Evolutionary conservation across 2,113 vertebrate genomes (phyloP).

Genomic region (Mormyrus lacerda): DNA sequence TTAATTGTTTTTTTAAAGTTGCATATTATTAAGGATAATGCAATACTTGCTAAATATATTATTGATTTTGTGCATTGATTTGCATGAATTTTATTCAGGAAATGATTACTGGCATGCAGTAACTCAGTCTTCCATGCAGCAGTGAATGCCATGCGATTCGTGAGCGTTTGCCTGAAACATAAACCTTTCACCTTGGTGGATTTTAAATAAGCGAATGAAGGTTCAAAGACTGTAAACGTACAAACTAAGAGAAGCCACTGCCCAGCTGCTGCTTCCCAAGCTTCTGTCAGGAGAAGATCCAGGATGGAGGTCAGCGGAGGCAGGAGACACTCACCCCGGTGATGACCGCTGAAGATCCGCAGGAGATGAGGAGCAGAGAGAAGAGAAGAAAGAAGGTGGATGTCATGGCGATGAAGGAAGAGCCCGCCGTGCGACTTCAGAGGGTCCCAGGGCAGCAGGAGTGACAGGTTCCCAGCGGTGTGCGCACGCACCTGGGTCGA

Average conservation of each 20-base stretch:
- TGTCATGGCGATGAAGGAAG: constrained; percentile 43
- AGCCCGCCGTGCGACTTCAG: constrained; percentile 23
- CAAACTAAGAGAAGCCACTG: not conserved
- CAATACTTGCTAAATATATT: not conserved
- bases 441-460: constrained; percentile 23
- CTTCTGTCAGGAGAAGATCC: not conserved
- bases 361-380: constrained; percentile 48
- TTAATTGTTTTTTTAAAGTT: not conserved
- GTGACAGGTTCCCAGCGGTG: not conserved
- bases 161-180: not conserved
- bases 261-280: not conserved
- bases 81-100: not conserved
- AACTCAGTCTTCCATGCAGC: not conserved
- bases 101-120: not conserved
- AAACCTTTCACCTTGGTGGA: not conserved
- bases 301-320: too few relatives aligned
- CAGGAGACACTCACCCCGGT: constrained; percentile 60
- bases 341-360: constrained; percentile 56
- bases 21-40: not conserved
- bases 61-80: not conserved
- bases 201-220: not conserved
- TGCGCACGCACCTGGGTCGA: constrained; percentile 18
- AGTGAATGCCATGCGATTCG: not conserved
- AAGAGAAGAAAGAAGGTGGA: constrained; percentile 44
- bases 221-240: not conserved